phyloP scores from a whole-genome alignment of 2,113 vertebrate species.

The Colius striatus region DNA sequence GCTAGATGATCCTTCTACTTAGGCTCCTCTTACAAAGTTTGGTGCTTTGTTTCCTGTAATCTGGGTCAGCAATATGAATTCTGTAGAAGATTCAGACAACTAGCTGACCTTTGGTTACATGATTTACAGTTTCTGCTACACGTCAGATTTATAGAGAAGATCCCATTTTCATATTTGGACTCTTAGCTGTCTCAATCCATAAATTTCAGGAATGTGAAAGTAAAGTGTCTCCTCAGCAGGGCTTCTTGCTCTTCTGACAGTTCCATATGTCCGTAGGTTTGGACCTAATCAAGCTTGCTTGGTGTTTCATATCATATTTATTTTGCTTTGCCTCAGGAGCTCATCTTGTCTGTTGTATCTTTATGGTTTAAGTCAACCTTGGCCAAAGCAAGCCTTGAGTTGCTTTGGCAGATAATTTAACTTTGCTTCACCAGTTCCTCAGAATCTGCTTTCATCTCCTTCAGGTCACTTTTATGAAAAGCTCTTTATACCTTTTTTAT shows the following conservation, averaged over 20 bases:
- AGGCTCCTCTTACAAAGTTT: not conserved
- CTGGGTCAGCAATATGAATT: not conserved
- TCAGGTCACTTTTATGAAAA: not conserved
- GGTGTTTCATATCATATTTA: not conserved
- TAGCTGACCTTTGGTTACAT: not conserved
- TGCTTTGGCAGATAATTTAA: not conserved
- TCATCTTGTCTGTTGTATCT: not conserved
- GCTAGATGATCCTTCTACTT: not conserved
- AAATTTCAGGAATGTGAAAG: constrained; percentile 24
- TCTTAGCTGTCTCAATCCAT: not conserved
- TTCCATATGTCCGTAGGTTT: constrained; percentile 41
- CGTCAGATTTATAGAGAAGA: constrained; percentile 9
- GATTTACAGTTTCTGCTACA: not conserved
- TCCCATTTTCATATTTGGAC: not conserved
- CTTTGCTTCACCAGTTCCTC: not conserved
- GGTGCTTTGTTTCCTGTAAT: not conserved
- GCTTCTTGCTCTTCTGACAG: constrained; percentile 9
- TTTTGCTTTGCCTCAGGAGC: constrained; percentile 18
- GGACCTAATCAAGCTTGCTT: constrained; percentile 19
- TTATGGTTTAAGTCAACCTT: not conserved
- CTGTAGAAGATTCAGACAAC: not conserved
- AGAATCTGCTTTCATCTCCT: not conserved
- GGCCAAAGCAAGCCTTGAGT: not conserved
- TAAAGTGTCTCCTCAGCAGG: not conserved
- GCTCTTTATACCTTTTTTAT: not conserved